phyloP scores from a whole-genome alignment of 64 coral and sea anemone species.

The Montipora sp. region DNA sequence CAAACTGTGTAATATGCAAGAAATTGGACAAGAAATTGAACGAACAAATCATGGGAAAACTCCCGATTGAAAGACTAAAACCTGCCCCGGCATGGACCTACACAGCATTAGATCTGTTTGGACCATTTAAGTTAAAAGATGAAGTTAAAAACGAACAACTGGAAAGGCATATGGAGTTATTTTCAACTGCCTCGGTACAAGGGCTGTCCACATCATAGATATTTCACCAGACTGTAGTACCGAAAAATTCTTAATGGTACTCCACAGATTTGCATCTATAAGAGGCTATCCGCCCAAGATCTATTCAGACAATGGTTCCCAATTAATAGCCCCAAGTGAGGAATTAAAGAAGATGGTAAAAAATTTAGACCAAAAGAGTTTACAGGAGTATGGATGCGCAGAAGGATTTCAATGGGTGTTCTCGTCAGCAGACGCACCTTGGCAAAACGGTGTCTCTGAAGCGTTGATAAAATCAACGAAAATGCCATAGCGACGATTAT shows the following conservation, averaged over 20 bases:
- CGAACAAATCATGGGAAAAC: conserved; percentile 50
- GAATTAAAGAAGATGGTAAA: conserved; percentile 44
- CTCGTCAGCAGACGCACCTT: no score
- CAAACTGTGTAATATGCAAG: conserved; percentile 17
- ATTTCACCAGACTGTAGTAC: conserved; percentile 30
- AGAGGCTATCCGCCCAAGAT: conserved; percentile 52
- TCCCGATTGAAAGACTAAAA: conserved; percentile 48
- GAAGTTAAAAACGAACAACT: conserved; percentile 39
- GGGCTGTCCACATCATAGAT: conserved; percentile 38
- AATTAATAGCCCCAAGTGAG: conserved; percentile 14
- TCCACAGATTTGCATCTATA: conserved; percentile 35
- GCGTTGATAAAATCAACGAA: no score
- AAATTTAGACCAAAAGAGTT: neutral
- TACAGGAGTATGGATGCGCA: no score
- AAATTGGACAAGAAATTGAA: neutral
- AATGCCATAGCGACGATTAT: no score
- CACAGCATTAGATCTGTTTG: conserved; percentile 33
- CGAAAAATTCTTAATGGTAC: conserved; percentile 34
- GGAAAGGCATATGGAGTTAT: conserved; percentile 40
- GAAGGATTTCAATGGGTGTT: no score
- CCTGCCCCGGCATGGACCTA: conserved; percentile 16
- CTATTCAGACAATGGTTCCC: conserved; percentile 22
- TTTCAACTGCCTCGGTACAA: conserved; percentile 29
- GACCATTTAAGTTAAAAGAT: conserved; percentile 35
- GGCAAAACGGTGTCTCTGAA: no score